Evolutionary conservation across 2,888 invertebrate genomes (phyloP).

Genomic region (Thymelicus acteon): DNA sequence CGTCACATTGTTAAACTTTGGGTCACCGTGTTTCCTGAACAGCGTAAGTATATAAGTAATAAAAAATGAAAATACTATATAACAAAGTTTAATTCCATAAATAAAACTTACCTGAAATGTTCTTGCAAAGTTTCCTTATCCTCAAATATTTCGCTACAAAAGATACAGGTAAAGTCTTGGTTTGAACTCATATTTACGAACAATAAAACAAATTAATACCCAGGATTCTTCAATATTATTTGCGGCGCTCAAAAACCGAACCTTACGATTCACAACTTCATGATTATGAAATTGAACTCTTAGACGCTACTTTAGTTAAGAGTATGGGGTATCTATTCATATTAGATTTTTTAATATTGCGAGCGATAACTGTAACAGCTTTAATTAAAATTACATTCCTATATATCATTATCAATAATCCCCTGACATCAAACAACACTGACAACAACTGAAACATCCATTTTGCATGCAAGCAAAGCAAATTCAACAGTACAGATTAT

Average conservation of each 20-base stretch:
- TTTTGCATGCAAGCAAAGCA: conserved; percentile 29
- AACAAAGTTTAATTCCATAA: neutral
- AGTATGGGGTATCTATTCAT: neutral
- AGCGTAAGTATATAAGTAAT: neutral
- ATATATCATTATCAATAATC: neutral
- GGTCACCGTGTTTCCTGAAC: conserved; percentile 86
- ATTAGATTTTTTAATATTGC: neutral
- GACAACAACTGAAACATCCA: conserved; percentile 35
- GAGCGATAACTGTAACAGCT: neutral
- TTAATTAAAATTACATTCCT: neutral
- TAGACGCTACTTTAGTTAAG: neutral
- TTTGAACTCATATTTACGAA: conserved; percentile 44
- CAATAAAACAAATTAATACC: conserved; percentile 40
- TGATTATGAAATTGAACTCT: neutral
- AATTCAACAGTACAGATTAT: conserved; percentile 4
- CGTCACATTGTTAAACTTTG: conserved; percentile 81
- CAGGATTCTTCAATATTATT: conserved; percentile 2
- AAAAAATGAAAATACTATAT: neutral
- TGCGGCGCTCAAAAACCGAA: neutral
- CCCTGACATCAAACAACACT: conserved; percentile 6
- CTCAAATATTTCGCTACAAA: conserved; percentile 83
- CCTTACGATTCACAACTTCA: neutral
- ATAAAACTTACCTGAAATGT: conserved; percentile 82
- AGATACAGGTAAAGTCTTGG: conserved; percentile 78
- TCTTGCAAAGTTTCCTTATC: conserved; percentile 85